Evolutionary conservation across 2,888 invertebrate species (phyloP), one percentile per base, ranked within the genome.

Genomic region (Adela reaumurella): DNA sequence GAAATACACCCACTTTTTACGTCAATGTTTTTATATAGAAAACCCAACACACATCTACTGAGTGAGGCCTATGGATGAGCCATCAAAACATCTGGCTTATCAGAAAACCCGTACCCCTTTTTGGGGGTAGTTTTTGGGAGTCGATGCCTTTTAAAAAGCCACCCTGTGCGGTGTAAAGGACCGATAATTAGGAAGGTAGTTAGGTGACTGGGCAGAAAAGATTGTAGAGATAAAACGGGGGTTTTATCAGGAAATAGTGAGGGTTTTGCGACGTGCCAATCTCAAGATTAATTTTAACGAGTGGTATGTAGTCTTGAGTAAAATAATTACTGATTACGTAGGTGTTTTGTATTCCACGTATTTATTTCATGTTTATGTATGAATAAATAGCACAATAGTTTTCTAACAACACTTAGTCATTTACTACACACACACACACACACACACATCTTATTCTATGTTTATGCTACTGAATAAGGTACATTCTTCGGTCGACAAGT

Each of bases 1-100:
- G 64, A 63, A 68, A 62, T 70, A 69, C 65, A n/a, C 71, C 76
- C 73, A 70, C 68, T 78, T 78, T 78, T 78, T 77, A 76, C 74
- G 69, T 72, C 74, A 76, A 74, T 78, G 78, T 78, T 78, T 78
- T 77, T 77, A 77, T 76, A 78, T 76, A 76, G 72, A 62, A 63
- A 65, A 41, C 49, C 45, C 49, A 16, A 19, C 41, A 14, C 35
- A 14, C 35, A 35, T 18, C 11, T 19, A 17, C 29, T n/a, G 28
- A 20, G n/a, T 19, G 45, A 17, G 17, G 58, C 59, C 55, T 58
- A 63, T 61, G 61, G 62, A 64, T 54, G 64, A 61, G 66, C 64
- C 77, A 74, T 77, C 74, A 71, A 72, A 77, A 76, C 70, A 77
- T 76, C 74, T 69, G 74, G 69, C 69, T 65, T 74, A 74, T 72